Base-by-base conservation (phyloP, 1,140 invertebrate species). In the Orchestia grillus region DNA sequence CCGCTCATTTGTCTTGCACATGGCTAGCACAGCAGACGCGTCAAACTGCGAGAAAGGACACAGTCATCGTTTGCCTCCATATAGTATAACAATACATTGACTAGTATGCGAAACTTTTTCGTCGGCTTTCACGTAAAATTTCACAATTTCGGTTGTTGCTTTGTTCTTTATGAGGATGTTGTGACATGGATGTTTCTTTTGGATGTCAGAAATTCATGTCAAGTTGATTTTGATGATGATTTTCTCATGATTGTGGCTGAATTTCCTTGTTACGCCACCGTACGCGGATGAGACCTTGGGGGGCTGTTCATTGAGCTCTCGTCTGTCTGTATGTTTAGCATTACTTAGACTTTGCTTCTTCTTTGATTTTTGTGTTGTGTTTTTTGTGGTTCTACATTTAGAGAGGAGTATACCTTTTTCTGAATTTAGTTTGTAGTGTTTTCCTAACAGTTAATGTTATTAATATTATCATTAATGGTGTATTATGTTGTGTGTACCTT, bases 361-460 rank as follows among this genome's bases (percentile, higher is more conserved):
- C 62, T 77, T 77, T 77, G 62, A 77, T 77, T 77, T 77, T 77
- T 77, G 62, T 77, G 62, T 77, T 77, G 62, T 77, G 62, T 36
- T 77, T 77, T 77, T 77, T 77, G 62, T 77, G 62, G 62, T 77
- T 77, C 62, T 77, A 77, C 62, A 77, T 77, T 77, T 23, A 77
- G 62, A 77, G 62, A 77, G 62, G 62, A 77, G 62, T 77, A 77
- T 77, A 77, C 62, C 62, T 77, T 77, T 77, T 77, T 77, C 62
- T 77, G 62, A 77, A 77, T 77, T 77, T 77, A 77, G 62, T 77
- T 77, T 77, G 62, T 77, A 77, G 62, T 77, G 62, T 77, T 77
- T 77, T 77, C 62, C 36, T 77, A 77, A 77, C 62, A 77, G 28
- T 77, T 77, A 77, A 77, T 36, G 11, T 77, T 77, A 77, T 77